Base-by-base conservation (phyloP, 1,140 invertebrate genomes). In the Oncopeltus fasciatus region DNA sequence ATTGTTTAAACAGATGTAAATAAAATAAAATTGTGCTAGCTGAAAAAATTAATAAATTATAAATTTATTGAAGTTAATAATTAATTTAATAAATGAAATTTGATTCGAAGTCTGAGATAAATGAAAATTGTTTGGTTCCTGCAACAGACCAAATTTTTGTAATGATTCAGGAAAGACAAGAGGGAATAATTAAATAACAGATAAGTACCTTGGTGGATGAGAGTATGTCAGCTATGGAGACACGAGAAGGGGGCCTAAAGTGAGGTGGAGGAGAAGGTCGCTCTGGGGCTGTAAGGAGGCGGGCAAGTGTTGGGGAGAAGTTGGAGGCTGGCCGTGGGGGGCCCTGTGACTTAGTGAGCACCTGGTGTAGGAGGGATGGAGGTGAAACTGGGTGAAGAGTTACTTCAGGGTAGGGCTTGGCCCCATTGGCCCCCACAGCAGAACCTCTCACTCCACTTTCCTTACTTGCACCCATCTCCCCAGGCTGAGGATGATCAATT, bases 251-350 rank as follows among this genome's bases (percentile, higher is more conserved):
- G 14, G 65, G 67, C 29, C 67, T 43, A 33, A 63, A 62, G 20
- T 62, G 61, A 53, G 51, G 33, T 2, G 56, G 60, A 12, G 61
- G 28, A 24, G 47, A 24, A 27, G 61, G 56, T 66, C 77, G 73
- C 68, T 83, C 81, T 11, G 81, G 81, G 56, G 85, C 84, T 28
- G 86, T 89, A 63, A 89, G 75, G 65, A 89, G 77, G 73, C 84
- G 79, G 51, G 86, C 86, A 71, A 89, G 77, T 58, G 86, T 89
- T 57, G 86, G 85, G 65, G 86, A 87, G 74, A 86, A 88, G n/a
- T n/a, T n/a, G 9, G 80, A 79, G 1, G 80, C 77, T 14, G 72
- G 69, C 57, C 68, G 59, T 24, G 62, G 61, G 1, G 44, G 46
- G 5, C 57, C 20, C n/a, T n/a, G n/a, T 18, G 66, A 65, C 74